phyloP scores from a whole-genome alignment of 2,113 vertebrate species.

The Anseranas semipalmata region DNA sequence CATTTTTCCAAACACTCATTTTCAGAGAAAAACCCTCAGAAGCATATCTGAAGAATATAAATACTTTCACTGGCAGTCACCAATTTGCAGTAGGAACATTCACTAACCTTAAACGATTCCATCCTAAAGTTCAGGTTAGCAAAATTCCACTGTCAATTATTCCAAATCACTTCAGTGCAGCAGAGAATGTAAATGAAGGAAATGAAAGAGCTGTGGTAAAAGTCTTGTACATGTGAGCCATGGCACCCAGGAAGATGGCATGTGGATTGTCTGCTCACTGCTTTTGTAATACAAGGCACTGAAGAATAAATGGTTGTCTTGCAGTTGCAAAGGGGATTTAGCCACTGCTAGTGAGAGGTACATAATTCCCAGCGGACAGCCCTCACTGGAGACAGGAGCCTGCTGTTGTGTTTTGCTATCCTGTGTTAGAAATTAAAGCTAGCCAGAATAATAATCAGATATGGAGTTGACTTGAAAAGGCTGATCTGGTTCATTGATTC shows the following conservation, averaged over 20 bases:
- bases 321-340: background rate
- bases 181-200: background rate
- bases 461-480: slow-evolving; percentile 1
- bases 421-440: slow-evolving; percentile 17
- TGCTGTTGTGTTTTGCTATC: background rate
- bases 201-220: background rate
- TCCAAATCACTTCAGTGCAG: background rate
- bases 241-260: background rate
- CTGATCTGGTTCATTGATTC: background rate
- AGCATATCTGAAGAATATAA: background rate
- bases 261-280: background rate
- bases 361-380: background rate
- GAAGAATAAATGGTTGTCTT: background rate
- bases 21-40: background rate
- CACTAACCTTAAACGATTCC: background rate
- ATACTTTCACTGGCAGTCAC: background rate
- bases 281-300: background rate
- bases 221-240: background rate
- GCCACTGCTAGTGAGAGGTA: background rate
- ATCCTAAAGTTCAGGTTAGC: background rate
- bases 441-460: background rate
- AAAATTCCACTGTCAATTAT: background rate
- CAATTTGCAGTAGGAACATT: background rate
- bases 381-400: background rate
- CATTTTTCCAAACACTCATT: background rate